Percentiles rank a stretch among this genome's conserved stretches.
Evolutionary conservation across 2,888 invertebrate genomes (phyloP).

Genomic region (Pyrochroa serraticornis): DNA sequence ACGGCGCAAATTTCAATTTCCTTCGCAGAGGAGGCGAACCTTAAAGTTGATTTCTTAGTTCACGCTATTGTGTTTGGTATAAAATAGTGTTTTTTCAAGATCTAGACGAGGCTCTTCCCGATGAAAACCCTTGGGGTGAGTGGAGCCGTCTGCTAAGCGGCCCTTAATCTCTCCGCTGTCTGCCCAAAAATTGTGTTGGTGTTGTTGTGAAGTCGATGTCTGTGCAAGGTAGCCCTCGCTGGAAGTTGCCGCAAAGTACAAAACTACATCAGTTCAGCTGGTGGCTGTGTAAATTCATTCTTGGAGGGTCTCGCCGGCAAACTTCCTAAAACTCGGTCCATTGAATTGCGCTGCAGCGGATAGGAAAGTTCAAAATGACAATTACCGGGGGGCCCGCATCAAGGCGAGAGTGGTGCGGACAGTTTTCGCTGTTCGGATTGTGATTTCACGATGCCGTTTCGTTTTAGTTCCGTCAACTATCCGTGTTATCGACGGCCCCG

Average conservation of each 20-base stretch:
- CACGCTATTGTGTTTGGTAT: too few relatives aligned
- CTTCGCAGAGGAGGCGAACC: too few relatives aligned
- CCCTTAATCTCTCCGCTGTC: too few relatives aligned
- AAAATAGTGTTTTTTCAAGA: too few relatives aligned
- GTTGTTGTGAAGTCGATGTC: slow-evolving; percentile 9
- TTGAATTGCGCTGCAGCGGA: slow-evolving; percentile 44
- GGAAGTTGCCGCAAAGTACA: slow-evolving; percentile 30
- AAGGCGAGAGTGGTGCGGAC: slow-evolving; percentile 19
- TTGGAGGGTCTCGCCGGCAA: slow-evolving; percentile 34
- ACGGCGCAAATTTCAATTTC: too few relatives aligned
- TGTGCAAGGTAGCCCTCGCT: slow-evolving; percentile 2
- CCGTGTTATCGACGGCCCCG: neutral
- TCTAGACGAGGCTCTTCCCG: too few relatives aligned
- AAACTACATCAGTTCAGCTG: slow-evolving; percentile 39
- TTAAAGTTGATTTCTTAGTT: too few relatives aligned
- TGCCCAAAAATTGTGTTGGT: slow-evolving; percentile 9
- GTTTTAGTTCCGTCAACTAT: too few relatives aligned
- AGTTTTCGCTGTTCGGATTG: slow-evolving; percentile 4
- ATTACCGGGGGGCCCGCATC: slow-evolving; percentile 36
- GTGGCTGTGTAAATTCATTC: slow-evolving; percentile 43
- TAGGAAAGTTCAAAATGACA: slow-evolving; percentile 45
- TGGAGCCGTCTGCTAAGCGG: too few relatives aligned
- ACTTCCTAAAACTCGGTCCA: slow-evolving; percentile 45
- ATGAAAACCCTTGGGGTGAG: too few relatives aligned
- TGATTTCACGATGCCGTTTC: neutral